phyloP scores from a whole-genome alignment of 1,140 invertebrate species.

The Achatina immaculata region DNA sequence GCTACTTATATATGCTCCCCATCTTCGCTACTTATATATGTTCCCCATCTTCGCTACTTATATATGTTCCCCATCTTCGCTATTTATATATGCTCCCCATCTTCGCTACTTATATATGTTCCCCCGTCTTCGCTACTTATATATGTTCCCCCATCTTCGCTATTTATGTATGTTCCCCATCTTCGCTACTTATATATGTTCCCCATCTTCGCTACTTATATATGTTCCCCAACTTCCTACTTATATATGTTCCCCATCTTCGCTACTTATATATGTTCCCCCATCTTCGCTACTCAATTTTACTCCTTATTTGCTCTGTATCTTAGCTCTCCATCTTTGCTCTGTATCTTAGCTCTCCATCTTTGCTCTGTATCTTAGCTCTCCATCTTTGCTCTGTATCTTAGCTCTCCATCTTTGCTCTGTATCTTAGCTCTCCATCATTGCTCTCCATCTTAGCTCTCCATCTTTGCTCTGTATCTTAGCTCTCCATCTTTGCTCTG shows the following conservation, averaged over 20 bases:
- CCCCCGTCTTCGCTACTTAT: too few relatives aligned
- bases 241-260: not conserved
- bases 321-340: not conserved
- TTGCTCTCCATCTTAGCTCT: not conserved
- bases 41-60: too few relatives aligned
- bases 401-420: not conserved
- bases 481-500: not conserved
- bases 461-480: not conserved
- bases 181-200: too few relatives aligned
- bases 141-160: too few relatives aligned
- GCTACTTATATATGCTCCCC: too few relatives aligned
- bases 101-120: too few relatives aligned
- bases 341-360: not conserved
- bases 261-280: not conserved
- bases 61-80: too few relatives aligned
- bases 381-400: not conserved
- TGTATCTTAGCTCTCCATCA: not conserved
- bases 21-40: too few relatives aligned
- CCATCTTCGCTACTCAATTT: not conserved
- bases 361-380: not conserved
- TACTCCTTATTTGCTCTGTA: not conserved
- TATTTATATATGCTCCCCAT: too few relatives aligned
- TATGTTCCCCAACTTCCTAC: not conserved
- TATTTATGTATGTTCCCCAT: too few relatives aligned
- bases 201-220: too few relatives aligned